Conservation (phyloP, 1,140 invertebrate genomes). For the Lepidurus apus region DNA sequence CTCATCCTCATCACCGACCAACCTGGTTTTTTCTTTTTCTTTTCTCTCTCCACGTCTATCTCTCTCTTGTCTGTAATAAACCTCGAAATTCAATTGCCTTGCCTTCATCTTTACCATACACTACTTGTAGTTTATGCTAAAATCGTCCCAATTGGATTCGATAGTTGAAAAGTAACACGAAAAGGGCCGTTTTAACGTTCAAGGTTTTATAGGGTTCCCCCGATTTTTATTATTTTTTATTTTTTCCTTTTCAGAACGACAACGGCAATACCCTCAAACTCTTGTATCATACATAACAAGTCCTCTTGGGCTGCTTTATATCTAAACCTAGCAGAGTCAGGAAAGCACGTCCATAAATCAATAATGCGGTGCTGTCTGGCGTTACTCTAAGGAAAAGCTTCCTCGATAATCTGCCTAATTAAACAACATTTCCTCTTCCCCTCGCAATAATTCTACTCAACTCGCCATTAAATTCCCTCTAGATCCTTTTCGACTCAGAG, state of each 20-base stretch:
- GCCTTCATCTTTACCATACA: too few relatives aligned
- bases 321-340: background rate
- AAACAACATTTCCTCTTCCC: background rate
- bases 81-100: background rate
- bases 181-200: background rate
- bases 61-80: background rate
- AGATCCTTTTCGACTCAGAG: background rate
- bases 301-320: background rate
- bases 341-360: background rate
- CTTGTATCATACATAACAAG: background rate
- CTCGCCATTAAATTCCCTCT: background rate
- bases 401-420: slow-evolving; percentile 17
- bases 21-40: too few relatives aligned
- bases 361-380: background rate
- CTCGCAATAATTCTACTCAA: background rate
- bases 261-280: slow-evolving; percentile 7
- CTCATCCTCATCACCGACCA: background rate
- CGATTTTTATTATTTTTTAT: background rate
- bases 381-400: background rate
- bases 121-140: too few relatives aligned
- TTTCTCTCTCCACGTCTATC: background rate
- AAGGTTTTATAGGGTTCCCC: slow-evolving; percentile 3
- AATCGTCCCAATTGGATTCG: too few relatives aligned
- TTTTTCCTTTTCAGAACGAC: background rate
- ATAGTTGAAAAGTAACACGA: background rate